A percentile compares a stretch with the other conserved stretches of the same genome.
phyloP scores from a whole-genome alignment of 2,888 invertebrate genomes.

The Drosophila fungiperda region DNA sequence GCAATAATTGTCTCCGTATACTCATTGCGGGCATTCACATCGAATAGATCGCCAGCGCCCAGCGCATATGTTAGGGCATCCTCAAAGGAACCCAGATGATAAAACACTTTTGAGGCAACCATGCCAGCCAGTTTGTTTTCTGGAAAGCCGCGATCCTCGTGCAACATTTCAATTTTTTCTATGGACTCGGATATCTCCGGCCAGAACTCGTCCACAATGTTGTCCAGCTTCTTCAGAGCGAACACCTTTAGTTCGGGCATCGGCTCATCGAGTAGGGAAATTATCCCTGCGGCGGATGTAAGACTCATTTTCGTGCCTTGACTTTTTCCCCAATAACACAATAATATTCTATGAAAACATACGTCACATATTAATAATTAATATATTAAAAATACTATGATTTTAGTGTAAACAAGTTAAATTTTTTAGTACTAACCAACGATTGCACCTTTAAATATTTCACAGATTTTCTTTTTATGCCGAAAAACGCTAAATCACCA shows the following conservation, averaged over 20 bases:
- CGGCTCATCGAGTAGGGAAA: conserved; percentile 97
- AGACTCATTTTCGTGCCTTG: conserved; percentile 85
- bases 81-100: conserved; percentile 98
- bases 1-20: conserved; percentile 99
- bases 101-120: conserved; percentile 99
- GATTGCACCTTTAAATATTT: conserved; percentile 59
- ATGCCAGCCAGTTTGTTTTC: conserved; percentile 97
- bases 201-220: conserved; percentile 99
- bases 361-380: conserved; percentile 46
- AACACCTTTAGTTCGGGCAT: conserved; percentile 97
- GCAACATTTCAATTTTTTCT: conserved; percentile 98
- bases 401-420: conserved; percentile 7
- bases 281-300: conserved; percentile 93
- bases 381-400: conserved; percentile 4
- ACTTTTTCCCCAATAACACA: conserved; percentile 52
- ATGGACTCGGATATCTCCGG: conserved; percentile 99
- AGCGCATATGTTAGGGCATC: conserved; percentile 99
- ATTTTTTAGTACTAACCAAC: conserved; percentile 60
- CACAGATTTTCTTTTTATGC: conserved; percentile 69
- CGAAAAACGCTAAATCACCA: conserved; percentile 73
- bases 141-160: conserved; percentile 95
- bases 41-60: conserved; percentile 97
- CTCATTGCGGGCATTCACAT: conserved; percentile 96
- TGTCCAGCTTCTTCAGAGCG: conserved; percentile 95
- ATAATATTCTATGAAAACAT: conserved; percentile 52